Base-by-base conservation (phyloP, 2,113 vertebrate species). In the Hassar affinis region DNA sequence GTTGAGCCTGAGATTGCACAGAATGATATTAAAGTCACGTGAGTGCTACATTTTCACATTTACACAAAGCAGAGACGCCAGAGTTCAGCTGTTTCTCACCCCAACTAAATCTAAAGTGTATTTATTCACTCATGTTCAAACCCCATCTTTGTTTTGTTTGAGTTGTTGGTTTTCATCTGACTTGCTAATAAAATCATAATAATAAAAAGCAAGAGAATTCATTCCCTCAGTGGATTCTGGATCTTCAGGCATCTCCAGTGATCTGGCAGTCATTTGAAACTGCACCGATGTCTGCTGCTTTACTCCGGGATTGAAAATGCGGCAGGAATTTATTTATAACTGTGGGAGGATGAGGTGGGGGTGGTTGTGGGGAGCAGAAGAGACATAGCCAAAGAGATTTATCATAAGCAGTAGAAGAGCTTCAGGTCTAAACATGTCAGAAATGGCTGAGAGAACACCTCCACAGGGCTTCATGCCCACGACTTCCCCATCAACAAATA, bases 401-500 rank as follows among this genome's bases (percentile, higher is more conserved):
- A 78, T 45, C 81, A n/a, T 52, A 51, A 81, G 87, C 84, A 74
- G 93, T 92, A 93, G 89, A 90, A 20, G 51, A 85, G 74, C 91
- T 90, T 91, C 88, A 91, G 90, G 84, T 89, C 86, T 84, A 54
- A 76, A 76, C 49, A 33, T 76, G 49, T 76, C 49, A 76, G 91
- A 90, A 90, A 86, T 82, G 75, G 74, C 81, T 87, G 71, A 59
- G 68, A 59, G 88, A 87, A 81, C 85, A 89, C 86, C 86, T 90
- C 87, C 71, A 77, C 76, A 80, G 81, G 59, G 56, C 83, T 68
- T 18, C 83, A 85, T 89, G 87, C 86, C 80, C 25, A 33, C 86
- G 87, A 88, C 89, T 81, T 85, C 86, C 82, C 75, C 80, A 57
- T 91, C 91, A 89, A 89, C 89, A 88, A 88, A 86, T 88, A 90